phyloP scores from a whole-genome alignment of 2,888 invertebrate species.

The Ametastegia equiseti region DNA sequence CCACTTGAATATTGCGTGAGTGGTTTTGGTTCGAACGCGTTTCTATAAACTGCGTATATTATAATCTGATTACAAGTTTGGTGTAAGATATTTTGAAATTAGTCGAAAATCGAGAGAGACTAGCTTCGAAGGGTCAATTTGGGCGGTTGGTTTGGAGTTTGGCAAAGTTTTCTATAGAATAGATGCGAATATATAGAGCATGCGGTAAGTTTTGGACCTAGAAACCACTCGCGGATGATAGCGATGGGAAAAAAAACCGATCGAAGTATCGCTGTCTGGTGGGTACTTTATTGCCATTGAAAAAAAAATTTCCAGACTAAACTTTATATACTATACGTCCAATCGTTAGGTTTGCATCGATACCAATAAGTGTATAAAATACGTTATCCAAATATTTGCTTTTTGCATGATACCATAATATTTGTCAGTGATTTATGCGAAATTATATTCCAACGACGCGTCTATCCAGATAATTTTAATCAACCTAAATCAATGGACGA shows the following conservation, averaged over 20 bases:
- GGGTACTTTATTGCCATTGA: not conserved
- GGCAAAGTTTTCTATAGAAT: not conserved
- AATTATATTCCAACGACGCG: too few species aligned
- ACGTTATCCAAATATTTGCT: too few species aligned
- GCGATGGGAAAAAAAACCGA: not conserved
- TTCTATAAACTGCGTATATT: not conserved
- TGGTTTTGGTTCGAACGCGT: not conserved
- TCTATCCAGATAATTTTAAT: too few species aligned
- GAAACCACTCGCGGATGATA: not conserved
- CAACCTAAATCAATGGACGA: too few species aligned
- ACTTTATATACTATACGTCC: too few species aligned
- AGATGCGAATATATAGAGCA: not conserved
- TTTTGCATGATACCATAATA: too few species aligned
- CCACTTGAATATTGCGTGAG: not conserved
- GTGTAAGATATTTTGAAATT: not conserved
- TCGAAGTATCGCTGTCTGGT: not conserved
- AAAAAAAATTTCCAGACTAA: slow-evolving; percentile 1
- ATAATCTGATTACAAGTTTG: not conserved
- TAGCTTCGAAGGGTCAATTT: not conserved
- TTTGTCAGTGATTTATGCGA: too few species aligned
- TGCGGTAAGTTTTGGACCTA: not conserved
- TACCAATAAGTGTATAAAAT: too few species aligned
- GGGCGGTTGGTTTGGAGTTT: not conserved
- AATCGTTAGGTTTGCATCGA: too few species aligned
- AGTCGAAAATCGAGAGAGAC: not conserved